Base-by-base conservation (phyloP, 2,888 invertebrate genomes). In the Crocallis elinguaria region DNA sequence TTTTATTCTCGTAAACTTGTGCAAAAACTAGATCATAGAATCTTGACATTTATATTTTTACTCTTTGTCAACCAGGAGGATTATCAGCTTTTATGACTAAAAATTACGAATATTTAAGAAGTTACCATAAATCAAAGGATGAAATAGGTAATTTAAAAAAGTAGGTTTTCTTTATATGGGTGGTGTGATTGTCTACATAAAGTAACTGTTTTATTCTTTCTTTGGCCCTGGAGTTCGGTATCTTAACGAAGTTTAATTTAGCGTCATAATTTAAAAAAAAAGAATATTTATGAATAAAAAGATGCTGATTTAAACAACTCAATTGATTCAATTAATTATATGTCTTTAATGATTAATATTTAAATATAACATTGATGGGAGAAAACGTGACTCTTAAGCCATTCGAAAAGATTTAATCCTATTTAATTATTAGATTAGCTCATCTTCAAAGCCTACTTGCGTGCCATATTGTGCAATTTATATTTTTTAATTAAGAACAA, bases 191-290 rank as follows among this genome's bases (percentile, higher is more conserved):
- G 50, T 36, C 30, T 14, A 37, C 27, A 14, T 12, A 25, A 30
- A 35, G 35, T 49, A 25, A 19, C 8, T 19, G 1, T 49, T 29
- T 37, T 44, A 43, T 38, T 12, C 8, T 5, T 69, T 27, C 23
- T 3, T 0, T 19, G 36, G 13, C 49, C 49, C 43, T 43, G 35
- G 13, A 21, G 11, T n/a, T 19, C 32, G 12, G 25, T 32, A 37
- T 49, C 35, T 36, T 39, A 49, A 49, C 35, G 19, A 41, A 35
- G 19, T 7, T 25, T 13, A 1, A 37, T 5, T 25, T 1, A 12
- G 4, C 5, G n/a, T 12, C 1, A 12, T 5, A 12, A 29, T 0
- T 29, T 29, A 12, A 25, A 25, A 23, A 1, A 8, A 23, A 25
- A 9, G 1, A 25, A 25, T 7, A 9, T 25, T 25, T n/a, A n/a